Evolutionary conservation across 1,140 invertebrate genomes (phyloP), one percentile per base, ranked within the genome.

Genomic region (Pristionchus pacificus): DNA sequence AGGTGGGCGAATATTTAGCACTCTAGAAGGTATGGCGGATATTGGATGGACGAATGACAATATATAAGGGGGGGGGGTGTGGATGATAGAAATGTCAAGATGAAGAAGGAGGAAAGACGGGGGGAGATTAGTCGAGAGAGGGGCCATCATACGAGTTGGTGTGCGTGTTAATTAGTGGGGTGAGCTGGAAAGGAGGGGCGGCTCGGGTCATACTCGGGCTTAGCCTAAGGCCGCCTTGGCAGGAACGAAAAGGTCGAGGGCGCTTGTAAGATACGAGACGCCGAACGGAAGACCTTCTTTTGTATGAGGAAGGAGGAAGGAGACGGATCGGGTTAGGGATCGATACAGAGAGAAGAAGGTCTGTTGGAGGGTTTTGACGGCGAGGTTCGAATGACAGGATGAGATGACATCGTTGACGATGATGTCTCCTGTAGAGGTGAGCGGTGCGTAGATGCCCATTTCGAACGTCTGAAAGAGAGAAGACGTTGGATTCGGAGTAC

Each of bases 301-400:
- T 6, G 62, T 49, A 15, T 58, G 32, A 25, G 33, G 33, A 19
- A 59, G 19, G 0, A 58, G 58, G 6, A n/a, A 25, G 14, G 32
- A 31, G 64, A 74, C 65, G 3, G 71, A 59, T n/a, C 70, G 31
- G 28, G 64, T 61, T 13, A 76, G 32, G 2, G 30, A 49, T 31
- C 63, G 66, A 58, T 72, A 75, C 19, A 66, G 61, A 25, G 64
- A 68, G 62, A 75, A 75, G 71, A 73, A 73, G 10, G 71, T 62
- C 38, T 73, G 71, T 63, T 73, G 74, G 0, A 75, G 70, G 25
- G 68, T 62, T 32, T 75, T 75, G 33, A 75, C 24, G 3, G 57
- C 71, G 15, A 72, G n/a, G 66, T 75, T 75, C 0, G 70, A 73
- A 57, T 75, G 71, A 38, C 74, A 75, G 6, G 74, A 75, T n/a